phyloP scores from a whole-genome alignment of 2,888 invertebrate species.

The Dynastes hyllus region DNA sequence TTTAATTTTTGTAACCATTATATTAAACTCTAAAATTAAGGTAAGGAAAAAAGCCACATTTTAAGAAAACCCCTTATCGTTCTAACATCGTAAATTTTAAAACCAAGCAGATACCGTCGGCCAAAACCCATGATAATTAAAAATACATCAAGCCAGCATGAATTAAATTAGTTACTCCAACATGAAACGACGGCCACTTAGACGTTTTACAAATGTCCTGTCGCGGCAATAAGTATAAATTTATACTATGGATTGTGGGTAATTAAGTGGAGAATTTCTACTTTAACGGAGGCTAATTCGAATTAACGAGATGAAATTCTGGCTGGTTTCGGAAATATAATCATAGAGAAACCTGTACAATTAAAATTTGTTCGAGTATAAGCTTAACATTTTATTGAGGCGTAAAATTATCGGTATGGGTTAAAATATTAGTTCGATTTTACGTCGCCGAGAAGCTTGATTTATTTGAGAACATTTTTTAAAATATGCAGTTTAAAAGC shows the following conservation, averaged over 20 bases:
- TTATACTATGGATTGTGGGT: constrained; percentile 3
- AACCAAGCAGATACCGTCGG: too few species aligned
- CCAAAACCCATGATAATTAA: background rate
- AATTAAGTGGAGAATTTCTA: constrained; percentile 13
- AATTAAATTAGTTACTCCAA: background rate
- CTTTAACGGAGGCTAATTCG: background rate
- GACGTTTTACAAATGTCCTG: constrained; percentile 9
- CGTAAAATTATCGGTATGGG: background rate
- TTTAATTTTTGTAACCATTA: too few species aligned
- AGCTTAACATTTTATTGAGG: background rate
- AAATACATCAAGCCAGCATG: background rate
- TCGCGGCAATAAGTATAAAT: background rate
- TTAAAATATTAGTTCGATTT: background rate
- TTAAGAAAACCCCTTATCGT: too few species aligned
- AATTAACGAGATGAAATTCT: constrained; percentile 13
- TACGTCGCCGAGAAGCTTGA: background rate
- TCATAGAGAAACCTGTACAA: background rate
- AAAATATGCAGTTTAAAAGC: background rate
- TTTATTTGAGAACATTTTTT: background rate
- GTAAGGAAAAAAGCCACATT: too few species aligned
- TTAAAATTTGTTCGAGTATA: background rate
- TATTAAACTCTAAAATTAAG: too few species aligned
- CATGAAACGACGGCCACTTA: background rate
- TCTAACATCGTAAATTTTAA: too few species aligned
- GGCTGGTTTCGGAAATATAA: background rate